These are phyloP conservation scores for Poeciliopsis infans DNA, from an alignment of 2,797 vertebrate species.

Conservation along the genomic window DNA sequence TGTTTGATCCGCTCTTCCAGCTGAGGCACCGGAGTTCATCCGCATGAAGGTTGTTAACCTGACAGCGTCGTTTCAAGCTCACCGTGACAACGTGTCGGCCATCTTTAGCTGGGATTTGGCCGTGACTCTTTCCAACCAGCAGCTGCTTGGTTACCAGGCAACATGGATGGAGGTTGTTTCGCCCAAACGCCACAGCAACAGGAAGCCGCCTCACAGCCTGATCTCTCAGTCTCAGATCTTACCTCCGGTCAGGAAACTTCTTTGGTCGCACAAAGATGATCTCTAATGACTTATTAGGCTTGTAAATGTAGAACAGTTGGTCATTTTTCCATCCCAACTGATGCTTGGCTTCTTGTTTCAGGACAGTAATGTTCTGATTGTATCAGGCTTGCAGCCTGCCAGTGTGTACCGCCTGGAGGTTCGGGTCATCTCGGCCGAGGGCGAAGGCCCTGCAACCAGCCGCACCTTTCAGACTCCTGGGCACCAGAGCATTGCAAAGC, in stretches of 20 bases:
- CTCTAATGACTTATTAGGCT: background rate
- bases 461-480: conserved; percentile 87
- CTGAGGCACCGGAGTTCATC: conserved; percentile 70
- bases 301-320: background rate
- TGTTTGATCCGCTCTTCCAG: conserved; percentile 42
- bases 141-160: conserved; percentile 89
- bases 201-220: conserved; percentile 80
- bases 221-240: conserved; percentile 59
- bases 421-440: conserved; percentile 81
- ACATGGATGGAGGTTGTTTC: conserved; percentile 90
- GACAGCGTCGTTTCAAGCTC: conserved; percentile 85
- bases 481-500: conserved; percentile 72
- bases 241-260: conserved; percentile 39
- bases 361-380: conserved; percentile 83
- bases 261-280: background rate
- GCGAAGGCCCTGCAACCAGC: conserved; percentile 86
- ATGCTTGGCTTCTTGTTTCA: conserved; percentile 46
- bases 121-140: conserved; percentile 65
- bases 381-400: conserved; percentile 84
- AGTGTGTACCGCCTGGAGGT: conserved; percentile 90
- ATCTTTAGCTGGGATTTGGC: conserved; percentile 87
- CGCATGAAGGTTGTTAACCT: conserved; percentile 86
- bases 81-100: conserved; percentile 84
- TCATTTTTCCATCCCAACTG: background rate
- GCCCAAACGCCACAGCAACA: conserved; percentile 82